A percentile compares a stretch with the other conserved stretches of the same genome.
Conservation (phyloP, 2,888 invertebrate genomes). For the Cosmia trapezina region DNA sequence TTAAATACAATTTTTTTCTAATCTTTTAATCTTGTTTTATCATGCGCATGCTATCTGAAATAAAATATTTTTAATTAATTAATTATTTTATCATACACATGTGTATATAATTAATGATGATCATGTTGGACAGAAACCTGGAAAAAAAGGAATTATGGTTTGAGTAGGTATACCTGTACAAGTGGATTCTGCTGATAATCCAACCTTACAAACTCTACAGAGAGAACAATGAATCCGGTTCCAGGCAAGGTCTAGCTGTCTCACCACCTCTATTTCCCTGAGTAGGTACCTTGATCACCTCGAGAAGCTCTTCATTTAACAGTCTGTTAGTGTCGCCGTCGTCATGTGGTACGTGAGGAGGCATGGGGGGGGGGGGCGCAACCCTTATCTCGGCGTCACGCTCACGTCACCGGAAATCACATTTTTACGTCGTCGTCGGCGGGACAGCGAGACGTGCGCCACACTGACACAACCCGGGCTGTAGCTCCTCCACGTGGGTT, state of each 20-base stretch:
- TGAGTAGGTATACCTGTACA: not conserved
- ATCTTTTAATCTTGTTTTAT: too few relatives aligned
- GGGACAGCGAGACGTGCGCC: slow-evolving; percentile 39
- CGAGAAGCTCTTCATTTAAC: slow-evolving; percentile 6
- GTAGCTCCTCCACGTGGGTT: not conserved
- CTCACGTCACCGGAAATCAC: slow-evolving; percentile 66
- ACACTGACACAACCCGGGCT: not conserved
- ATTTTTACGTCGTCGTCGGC: slow-evolving; percentile 58
- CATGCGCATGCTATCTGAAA: too few relatives aligned
- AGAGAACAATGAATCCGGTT: not conserved
- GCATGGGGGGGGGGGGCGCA: not conserved
- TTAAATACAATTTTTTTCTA: too few relatives aligned
- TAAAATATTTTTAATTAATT: too few relatives aligned
- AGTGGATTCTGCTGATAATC: not conserved
- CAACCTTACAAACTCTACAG: too few relatives aligned
- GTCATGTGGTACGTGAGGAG: slow-evolving; percentile 1
- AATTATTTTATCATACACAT: too few relatives aligned
- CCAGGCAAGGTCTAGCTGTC: not conserved
- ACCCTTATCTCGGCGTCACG: slow-evolving; percentile 62
- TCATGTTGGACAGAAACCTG: not conserved
- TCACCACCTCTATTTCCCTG: not conserved
- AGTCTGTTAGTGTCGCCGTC: slow-evolving; percentile 9
- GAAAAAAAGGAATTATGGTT: not conserved
- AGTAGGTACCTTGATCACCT: not conserved
- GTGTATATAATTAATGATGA: not conserved